phyloP scores from a whole-genome alignment of 2,888 invertebrate species.

The Drosophila villosipedis region DNA sequence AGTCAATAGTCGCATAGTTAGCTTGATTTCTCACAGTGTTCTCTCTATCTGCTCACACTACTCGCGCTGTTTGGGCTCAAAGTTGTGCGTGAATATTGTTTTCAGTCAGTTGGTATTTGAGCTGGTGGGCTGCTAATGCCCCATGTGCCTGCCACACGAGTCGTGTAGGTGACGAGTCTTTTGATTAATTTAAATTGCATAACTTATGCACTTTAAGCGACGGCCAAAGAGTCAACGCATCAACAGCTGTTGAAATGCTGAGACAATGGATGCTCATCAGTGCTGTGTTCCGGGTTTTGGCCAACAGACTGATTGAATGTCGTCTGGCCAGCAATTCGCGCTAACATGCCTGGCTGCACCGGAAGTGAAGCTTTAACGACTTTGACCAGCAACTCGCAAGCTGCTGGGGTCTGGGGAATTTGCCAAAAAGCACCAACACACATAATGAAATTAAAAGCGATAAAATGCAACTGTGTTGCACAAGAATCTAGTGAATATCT shows the following conservation, averaged over 20 bases:
- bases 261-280: slow-evolving; percentile 76
- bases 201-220: slow-evolving; percentile 59
- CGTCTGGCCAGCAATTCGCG: slow-evolving; percentile 44
- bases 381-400: slow-evolving; percentile 29
- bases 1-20: background rate
- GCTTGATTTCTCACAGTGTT: slow-evolving; percentile 12
- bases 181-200: slow-evolving; percentile 73
- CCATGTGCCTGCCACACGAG: slow-evolving; percentile 33
- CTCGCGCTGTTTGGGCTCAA: slow-evolving; percentile 17
- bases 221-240: slow-evolving; percentile 32
- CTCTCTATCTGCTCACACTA: background rate
- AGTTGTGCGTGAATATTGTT: slow-evolving; percentile 35
- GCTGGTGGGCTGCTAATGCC: slow-evolving; percentile 24
- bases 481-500: background rate
- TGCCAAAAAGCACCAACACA: background rate
- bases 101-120: slow-evolving; percentile 32
- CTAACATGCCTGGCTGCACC: slow-evolving; percentile 74
- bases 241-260: slow-evolving; percentile 28
- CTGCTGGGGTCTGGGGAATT: background rate
- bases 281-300: slow-evolving; percentile 11
- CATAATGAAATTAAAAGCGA: slow-evolving; percentile 6
- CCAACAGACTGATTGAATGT: slow-evolving; percentile 23
- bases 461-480: background rate
- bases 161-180: slow-evolving; percentile 57
- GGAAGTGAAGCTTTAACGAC: slow-evolving; percentile 82